Base-by-base conservation (phyloP, 1,140 invertebrate species). In the Lasaia peninsularis region DNA sequence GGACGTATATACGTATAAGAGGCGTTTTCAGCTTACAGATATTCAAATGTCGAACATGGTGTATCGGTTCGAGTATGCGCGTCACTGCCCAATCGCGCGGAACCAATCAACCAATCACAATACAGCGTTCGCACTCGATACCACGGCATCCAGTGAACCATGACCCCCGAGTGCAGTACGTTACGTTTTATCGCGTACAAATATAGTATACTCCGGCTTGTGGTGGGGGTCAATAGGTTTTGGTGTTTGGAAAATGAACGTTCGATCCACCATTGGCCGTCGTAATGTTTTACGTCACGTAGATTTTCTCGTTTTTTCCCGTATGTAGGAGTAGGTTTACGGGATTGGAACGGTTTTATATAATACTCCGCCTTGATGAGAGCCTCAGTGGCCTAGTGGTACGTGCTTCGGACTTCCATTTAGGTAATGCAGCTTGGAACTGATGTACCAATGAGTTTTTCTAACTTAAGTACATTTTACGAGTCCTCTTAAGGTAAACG, bases 251-350 rank as follows among this genome's bases (percentile, higher is more conserved):
- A 69, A 71, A 67, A 62, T 66, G 69, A 78, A 81, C 74, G 76
- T 86, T 88, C 78, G 77, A 85, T 84, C 62, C 56, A 63, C 78
- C 71, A 85, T 85, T 83, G 82, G 80, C 77, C 72, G 81, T 84
- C 56, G 76, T 60, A 58, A 34, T 44, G 64, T 70, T 59, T 71
- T 69, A 81, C 78, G 77, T 80, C 57, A 80, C 84, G 83, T 87
- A 83, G 77, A 85, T 83, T 85, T 86, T 75, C 67, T 51, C 53
- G 63, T 80, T 82, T 83, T 87, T 83, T 78, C 72, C 62, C 57
- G 58, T 73, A 67, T 58, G 68, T 65, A 67, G 53, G 63, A 44
- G 53, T 48, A 48, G 18, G 44, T 56, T 40, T 35, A 40, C 35
- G 28, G 21, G 35, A 24, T 31, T 40, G 52, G 52, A 54, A 35